Base-by-base conservation (phyloP, 2,113 vertebrate species). In the Tupaia tana region DNA sequence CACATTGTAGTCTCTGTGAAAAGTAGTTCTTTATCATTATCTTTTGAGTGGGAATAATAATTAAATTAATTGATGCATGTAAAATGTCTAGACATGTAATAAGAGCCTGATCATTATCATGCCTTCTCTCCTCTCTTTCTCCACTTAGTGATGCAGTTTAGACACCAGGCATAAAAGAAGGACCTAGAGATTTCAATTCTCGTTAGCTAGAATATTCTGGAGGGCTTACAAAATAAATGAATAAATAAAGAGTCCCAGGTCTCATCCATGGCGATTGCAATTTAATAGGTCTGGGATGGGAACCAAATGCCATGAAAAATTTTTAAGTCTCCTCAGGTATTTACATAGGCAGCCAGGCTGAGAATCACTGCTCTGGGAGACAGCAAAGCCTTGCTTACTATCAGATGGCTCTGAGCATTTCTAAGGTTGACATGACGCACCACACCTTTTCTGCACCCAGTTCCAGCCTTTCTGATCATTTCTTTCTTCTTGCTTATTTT, bases 21-120 rank as follows among this genome's bases (percentile, higher is more conserved):
- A 83, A 70, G 64, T 0, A 31, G 43, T 14, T 79, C 20, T 93
- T 89, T 71, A 64, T 67, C 3, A 3, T 85, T 85, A 73, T 69
- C 13, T 86, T 89, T 86, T 83, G 91, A 63, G 8, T 27, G 59
- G 7, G 24, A 6, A 24, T 94, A 43, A 77, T 84, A 86, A 80
- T 82, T 69, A 93, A 94, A 92, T 93, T 81, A 94, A 85, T 74
- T 93, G 78, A n/a, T 75, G 27, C 24, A 4, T 75, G 24, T 73
- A 58, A 71, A 70, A 59, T 31, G 27, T 83, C 18, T 78, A 79
- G 43, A 56, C 43, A 59, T 15, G 18, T 27, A 8, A 18, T 56
- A 24, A 64, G 15, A 70, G n/a, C n/a, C 34, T 9, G 8, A 56
- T 59, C 24, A 69, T 63, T 52, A 52, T 61, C 19, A 1, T 14